These are phyloP conservation scores for Rhabditoides inermis DNA, from an alignment of 2,888 invertebrate genomes.

Conservation along the genomic window DNA sequence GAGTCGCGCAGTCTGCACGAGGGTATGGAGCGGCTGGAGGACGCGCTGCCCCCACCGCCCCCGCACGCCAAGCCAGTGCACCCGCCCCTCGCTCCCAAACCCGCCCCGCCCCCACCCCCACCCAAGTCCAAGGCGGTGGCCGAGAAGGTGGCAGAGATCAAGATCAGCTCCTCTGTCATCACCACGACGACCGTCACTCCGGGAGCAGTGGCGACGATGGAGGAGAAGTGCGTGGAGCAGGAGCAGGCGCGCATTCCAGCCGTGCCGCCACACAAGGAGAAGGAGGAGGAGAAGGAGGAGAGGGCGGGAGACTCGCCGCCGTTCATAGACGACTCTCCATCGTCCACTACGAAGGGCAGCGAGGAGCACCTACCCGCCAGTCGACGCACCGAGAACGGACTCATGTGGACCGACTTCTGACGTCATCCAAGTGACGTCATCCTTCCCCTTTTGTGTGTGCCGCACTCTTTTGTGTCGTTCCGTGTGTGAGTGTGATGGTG, in stretches of 20 bases:
- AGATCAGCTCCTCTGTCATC: too few relatives aligned
- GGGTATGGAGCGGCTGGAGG: slow-evolving; percentile 36
- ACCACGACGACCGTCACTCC: slow-evolving; percentile 5
- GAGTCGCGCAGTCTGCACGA: slow-evolving; percentile 37
- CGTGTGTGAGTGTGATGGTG: too few relatives aligned
- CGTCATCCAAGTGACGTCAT: neutral
- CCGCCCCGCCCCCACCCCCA: slow-evolving; percentile 33
- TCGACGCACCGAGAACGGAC: slow-evolving; percentile 12
- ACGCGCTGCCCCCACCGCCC: slow-evolving; percentile 35
- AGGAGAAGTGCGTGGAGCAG: slow-evolving; percentile 14
- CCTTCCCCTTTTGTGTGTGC: slow-evolving; percentile 1
- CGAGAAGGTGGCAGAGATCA: slow-evolving; percentile 12
- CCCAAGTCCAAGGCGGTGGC: slow-evolving; percentile 24
- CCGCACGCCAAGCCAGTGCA: slow-evolving; percentile 10
- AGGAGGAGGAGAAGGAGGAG: neutral
- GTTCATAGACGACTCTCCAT: slow-evolving; percentile 40
- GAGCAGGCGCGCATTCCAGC: slow-evolving; percentile 6
- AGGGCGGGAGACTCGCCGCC: slow-evolving; percentile 21
- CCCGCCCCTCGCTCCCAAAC: slow-evolving; percentile 5
- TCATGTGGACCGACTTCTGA: slow-evolving; percentile 26
- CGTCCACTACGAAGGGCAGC: too few relatives aligned
- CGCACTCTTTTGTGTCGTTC: neutral
- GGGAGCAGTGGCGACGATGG: slow-evolving; percentile 16
- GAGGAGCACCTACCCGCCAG: slow-evolving; percentile 2
- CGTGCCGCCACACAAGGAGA: neutral